Evolutionary conservation across 1,140 invertebrate species (phyloP), one percentile per base, ranked within the genome.

Genomic region (Lasaia peninsularis): DNA sequence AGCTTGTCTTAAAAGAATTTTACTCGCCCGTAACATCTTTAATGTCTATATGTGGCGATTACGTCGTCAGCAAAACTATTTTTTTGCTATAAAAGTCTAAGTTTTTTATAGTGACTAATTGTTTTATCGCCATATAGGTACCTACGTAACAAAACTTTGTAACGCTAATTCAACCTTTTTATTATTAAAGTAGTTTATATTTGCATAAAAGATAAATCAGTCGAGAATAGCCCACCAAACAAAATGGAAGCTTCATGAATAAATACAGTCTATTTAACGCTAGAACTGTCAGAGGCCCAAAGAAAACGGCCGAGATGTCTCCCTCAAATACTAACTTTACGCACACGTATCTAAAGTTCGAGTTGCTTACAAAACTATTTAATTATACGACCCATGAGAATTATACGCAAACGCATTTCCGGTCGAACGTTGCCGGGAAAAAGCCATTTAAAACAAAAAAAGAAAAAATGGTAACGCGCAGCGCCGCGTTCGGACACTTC

Each of bases 381-480:
- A 69, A 63, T 68, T 62, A 61, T 86, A 81, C 60, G 63, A 69
- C 74, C 64, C 65, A 77, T 78, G 64, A 70, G 63, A 70, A 67
- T 71, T 73, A 69, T 56, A 88, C 86, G 83, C 83, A 86, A 88
- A 88, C 86, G 83, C 86, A 88, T 88, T 88, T 88, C 85, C 85
- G 85, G 83, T 69, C 79, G 73, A 86, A 83, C 79, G 78, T 72
- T 84, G 86, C 80, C 86, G 86, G 86, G 86, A 88, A 88, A 88
- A 88, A 86, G 83, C 82, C 79, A 86, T 88, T 88, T 86, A 88
- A 88, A 88, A 86, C 81, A 88, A 88, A 88, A 86, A 87, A 71
- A 75, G 68, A 73, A 79, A 87, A 88, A 88, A 86, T 86, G 80
- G 83, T 86, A 88, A 86, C 83, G 83, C 78, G 82, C 83, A 74